Evolutionary conservation across 1,140 invertebrate species (phyloP), one percentile per base, ranked within the genome.

Genomic region (Ceratina australensis): DNA sequence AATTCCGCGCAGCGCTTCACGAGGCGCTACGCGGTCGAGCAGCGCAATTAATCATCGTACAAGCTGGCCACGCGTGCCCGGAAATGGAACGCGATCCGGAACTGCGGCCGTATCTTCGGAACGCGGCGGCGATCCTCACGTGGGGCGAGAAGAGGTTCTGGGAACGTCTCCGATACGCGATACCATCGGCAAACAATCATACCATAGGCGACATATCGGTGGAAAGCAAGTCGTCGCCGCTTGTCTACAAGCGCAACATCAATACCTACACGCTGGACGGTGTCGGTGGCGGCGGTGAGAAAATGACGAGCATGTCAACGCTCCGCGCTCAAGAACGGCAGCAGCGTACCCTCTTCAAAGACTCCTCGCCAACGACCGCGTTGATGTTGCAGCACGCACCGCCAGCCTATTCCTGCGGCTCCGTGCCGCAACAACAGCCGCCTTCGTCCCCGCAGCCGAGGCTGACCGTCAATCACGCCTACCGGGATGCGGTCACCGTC

Each of bases 111-210:
- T 98, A 98, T 87, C 92, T 98, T 12, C 97, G 98, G 88, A 97
- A 96, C 12, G 95, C 97, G 8, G 95, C 94, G 20, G 94, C 96
- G 12, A 94, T 96, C 57, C 92, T 98, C n/a, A 93, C 95, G 80
- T 98, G 97, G 96, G 96, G 96, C 79, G 97, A 98, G 87, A 96
- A 96, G 84, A 94, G 96, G 87, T 98, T 98, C 92, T 98, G 97
- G 97, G 97, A 98, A 89, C 95, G 97, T 86, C 92, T 98, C 50
- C 94, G 96, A 79, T 98, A 97, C 92, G 96, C 96, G 79, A 96
- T 99, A 94, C 97, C 97, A 87, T 89, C 93, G 92, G 22, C 72
- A 10, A 72, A 80, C 90, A 42, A 10, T 42, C 33, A 42, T 10
- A 92, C 26, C 16, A 26, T 66, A 77, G 90, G 89, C 85, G 80